These are phyloP conservation scores for Apteryx owenii DNA, from an alignment of 2,113 vertebrate species.

Conservation along the genomic window DNA sequence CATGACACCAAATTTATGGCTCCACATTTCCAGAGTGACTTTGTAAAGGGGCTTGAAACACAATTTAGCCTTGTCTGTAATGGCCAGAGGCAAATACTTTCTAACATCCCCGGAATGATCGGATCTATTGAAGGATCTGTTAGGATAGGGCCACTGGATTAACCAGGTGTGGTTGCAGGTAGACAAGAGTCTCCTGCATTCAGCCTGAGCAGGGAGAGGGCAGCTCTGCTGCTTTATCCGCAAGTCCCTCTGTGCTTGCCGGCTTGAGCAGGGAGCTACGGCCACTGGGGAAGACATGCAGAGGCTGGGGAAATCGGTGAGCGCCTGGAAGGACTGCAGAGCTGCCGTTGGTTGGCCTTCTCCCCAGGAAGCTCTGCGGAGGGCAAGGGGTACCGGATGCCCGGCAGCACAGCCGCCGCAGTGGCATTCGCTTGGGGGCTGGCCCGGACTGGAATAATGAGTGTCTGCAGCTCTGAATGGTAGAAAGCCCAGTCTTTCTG, in stretches of 20 bases:
- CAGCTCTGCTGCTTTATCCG: background rate
- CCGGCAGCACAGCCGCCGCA: background rate
- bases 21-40: background rate
- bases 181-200: background rate
- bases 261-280: background rate
- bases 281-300: fast-evolving
- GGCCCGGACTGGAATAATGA: background rate
- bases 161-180: background rate
- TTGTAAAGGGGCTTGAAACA: background rate
- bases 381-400: background rate
- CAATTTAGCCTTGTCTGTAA: background rate
- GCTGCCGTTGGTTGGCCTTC: background rate
- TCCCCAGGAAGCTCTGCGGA: background rate
- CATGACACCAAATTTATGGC: background rate
- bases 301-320: background rate
- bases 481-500: background rate
- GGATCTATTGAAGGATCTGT: background rate
- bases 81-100: background rate
- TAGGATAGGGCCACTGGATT: background rate
- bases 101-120: background rate
- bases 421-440: background rate
- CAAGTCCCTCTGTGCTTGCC: background rate
- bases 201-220: background rate
- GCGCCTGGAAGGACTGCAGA: background rate
- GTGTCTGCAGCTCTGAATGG: background rate